Evolutionary conservation across 2,113 vertebrate genomes (phyloP), one percentile per base, ranked within the genome.

Genomic region (Urocitellus parryii): DNA sequence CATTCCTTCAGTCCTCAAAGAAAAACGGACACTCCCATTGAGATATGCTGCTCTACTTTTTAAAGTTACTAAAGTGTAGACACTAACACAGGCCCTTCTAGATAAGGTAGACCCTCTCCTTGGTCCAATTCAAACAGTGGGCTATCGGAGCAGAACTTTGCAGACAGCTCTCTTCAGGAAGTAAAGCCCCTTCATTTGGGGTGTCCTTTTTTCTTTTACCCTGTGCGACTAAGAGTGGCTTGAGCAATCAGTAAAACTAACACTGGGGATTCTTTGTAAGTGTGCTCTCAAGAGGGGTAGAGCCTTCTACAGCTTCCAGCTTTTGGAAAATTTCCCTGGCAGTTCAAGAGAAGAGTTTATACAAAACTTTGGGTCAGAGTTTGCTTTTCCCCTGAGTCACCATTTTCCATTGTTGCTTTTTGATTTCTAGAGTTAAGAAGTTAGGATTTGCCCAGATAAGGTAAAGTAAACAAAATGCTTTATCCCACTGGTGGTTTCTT

Each of bases 331-430:
- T n/a, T 93, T 91, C 65, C 11, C 14, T 96, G 83, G 48, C 63
- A 93, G 39, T 82, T 91, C 39, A 86, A 88, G 61, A 88, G 96
- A 51, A 51, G n/a, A 84, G 39, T 94, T 89, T 93, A 79, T 86
- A 37, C 34, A 96, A 91, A 94, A 93, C 39, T 92, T 97, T 58
- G 20, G 81, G 63, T 86, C 74, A 93, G 39, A 68, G 24, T 85
- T 96, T 88, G 39, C 51, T 90, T 92, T 94, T 91, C 34, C 74
- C 63, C n/a, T 37, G 48, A 95, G 53, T 9, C 37, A 86, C 32
- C 70, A 91, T 94, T 96, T 97, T 83, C 32, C 63, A 82, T 45
- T 96, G 81, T 93, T 88, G 25, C 61, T 89, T 82, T 90, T 76
- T 68, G 58, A 74, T 88, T 14, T 22, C 53, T 89, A 58, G 14